These are phyloP conservation scores for Sinopyrophorus schimmeli DNA, from an alignment of 2,888 invertebrate genomes.

Conservation along the genomic window DNA sequence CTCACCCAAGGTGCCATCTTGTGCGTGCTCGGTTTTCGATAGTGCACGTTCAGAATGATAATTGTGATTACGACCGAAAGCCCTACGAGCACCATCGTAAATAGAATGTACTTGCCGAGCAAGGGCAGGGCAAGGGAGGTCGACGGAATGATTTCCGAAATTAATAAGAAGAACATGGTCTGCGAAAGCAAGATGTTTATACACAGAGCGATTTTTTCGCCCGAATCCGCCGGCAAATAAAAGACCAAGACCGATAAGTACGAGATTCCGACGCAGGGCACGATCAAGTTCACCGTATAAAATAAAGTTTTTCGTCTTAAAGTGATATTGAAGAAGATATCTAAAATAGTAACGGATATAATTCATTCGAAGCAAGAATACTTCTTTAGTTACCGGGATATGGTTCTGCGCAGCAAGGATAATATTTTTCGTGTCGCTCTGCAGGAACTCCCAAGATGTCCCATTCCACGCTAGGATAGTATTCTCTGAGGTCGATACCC, in stretches of 20 bases:
- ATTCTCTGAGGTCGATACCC: constrained; percentile 87
- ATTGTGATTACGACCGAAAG: constrained; percentile 91
- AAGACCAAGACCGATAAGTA: constrained; percentile 95
- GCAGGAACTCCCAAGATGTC: constrained; percentile 91
- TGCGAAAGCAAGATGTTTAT: constrained; percentile 92
- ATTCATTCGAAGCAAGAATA: background rate
- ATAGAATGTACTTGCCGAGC: constrained; percentile 87
- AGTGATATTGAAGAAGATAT: constrained; percentile 98
- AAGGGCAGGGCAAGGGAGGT: constrained; percentile 88
- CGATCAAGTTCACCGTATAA: constrained; percentile 95
- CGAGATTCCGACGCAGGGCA: constrained; percentile 95
- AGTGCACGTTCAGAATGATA: constrained; percentile 89
- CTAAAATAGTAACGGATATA: constrained; percentile 61
- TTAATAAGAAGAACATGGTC: constrained; percentile 93
- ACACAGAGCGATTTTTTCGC: constrained; percentile 96
- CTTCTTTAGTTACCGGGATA: constrained; percentile 76
- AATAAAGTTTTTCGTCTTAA: constrained; percentile 91
- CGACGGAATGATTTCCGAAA: constrained; percentile 94
- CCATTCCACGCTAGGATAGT: constrained; percentile 94
- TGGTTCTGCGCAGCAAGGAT: constrained; percentile 94
- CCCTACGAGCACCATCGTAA: constrained; percentile 90
- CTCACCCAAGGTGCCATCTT: constrained; percentile 95
- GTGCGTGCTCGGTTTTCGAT: constrained; percentile 92
- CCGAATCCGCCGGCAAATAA: constrained; percentile 96
- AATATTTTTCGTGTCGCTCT: constrained; percentile 86